Percentiles rank a stretch among this genome's conserved stretches.
Conservation (phyloP, 2,888 invertebrate genomes). For the Agriotes lineatus region DNA sequence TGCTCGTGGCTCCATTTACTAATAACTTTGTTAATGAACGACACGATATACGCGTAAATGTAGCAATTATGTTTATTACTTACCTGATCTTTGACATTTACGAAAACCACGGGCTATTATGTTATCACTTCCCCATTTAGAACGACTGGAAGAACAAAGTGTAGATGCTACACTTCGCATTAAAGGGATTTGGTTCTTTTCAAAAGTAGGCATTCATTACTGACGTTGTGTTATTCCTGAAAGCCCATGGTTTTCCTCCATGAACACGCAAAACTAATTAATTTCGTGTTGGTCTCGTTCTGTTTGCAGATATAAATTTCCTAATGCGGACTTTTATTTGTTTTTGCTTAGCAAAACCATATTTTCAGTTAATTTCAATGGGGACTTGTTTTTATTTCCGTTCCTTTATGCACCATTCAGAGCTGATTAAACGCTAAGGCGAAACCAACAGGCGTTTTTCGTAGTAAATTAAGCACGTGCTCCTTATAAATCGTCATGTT, state of each 20-base stretch:
- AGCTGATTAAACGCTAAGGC: too few relatives aligned
- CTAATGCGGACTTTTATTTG: slow-evolving; percentile 1
- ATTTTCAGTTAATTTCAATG: slow-evolving; percentile 10
- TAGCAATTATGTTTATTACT: slow-evolving; percentile 17
- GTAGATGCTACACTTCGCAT: neutral
- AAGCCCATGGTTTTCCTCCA: neutral
- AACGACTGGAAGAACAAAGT: slow-evolving; percentile 4
- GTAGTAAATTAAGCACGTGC: neutral
- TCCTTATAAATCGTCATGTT: slow-evolving; percentile 1
- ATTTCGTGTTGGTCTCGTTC: slow-evolving; percentile 12
- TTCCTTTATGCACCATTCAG: too few relatives aligned
- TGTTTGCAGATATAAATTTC: slow-evolving; percentile 15
- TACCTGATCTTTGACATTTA: slow-evolving; percentile 10
- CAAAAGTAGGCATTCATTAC: too few relatives aligned
- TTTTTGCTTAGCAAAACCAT: slow-evolving; percentile 7
- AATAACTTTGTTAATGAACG: slow-evolving; percentile 11
- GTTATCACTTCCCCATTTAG: neutral
- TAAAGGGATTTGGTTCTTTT: neutral
- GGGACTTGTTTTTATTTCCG: too few relatives aligned
- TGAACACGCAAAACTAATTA: slow-evolving; percentile 23
- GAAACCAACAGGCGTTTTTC: too few relatives aligned
- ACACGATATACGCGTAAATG: slow-evolving; percentile 1
- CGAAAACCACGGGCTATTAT: neutral
- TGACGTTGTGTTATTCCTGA: neutral
- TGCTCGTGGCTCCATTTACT: slow-evolving; percentile 10